Percentiles rank a stretch among this genome's conserved stretches.
phyloP scores from a whole-genome alignment of 1,140 invertebrate species.

The Pseudomyrmex sp. region DNA sequence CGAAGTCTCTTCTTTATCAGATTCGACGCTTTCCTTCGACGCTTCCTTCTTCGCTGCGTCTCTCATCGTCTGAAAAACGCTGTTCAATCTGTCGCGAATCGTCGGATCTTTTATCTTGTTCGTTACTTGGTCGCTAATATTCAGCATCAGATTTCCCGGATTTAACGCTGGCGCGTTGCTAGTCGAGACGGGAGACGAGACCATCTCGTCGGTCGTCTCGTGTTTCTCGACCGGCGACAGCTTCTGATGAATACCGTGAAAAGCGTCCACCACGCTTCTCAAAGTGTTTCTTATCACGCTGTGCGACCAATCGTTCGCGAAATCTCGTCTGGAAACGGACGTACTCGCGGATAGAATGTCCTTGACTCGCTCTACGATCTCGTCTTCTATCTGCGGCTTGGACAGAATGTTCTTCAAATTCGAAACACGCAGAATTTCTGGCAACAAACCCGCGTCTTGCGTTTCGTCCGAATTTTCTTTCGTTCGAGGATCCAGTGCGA shows the following conservation, averaged over 20 bases:
- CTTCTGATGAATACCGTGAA: constrained; percentile 2
- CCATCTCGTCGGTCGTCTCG: constrained; percentile 48
- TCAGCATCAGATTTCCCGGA: constrained; percentile 10
- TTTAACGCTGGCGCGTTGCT: background rate
- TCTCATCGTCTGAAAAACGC: constrained; percentile 49
- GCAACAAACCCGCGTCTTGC: constrained; percentile 56
- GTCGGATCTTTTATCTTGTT: constrained; percentile 46
- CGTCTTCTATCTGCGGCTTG: constrained; percentile 71
- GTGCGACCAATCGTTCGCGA: constrained; percentile 29
- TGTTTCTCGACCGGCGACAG: constrained; percentile 57
- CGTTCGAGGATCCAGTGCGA: constrained; percentile 49
- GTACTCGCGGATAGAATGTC: constrained; percentile 59
- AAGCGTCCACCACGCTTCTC: constrained; percentile 39
- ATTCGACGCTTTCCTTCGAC: background rate
- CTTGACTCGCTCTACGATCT: constrained; percentile 70
- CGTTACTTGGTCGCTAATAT: constrained; percentile 49
- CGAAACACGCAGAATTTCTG: constrained; percentile 73
- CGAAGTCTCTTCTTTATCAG: background rate
- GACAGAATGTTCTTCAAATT: constrained; percentile 73
- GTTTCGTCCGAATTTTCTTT: constrained; percentile 36
- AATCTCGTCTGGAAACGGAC: constrained; percentile 53
- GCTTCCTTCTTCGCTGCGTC: background rate
- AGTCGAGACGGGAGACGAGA: background rate
- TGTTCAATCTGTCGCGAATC: constrained; percentile 67
- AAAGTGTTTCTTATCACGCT: constrained; percentile 65